phyloP scores from a whole-genome alignment of 2,113 vertebrate genomes.

The Poeciliopsis prolifica region DNA sequence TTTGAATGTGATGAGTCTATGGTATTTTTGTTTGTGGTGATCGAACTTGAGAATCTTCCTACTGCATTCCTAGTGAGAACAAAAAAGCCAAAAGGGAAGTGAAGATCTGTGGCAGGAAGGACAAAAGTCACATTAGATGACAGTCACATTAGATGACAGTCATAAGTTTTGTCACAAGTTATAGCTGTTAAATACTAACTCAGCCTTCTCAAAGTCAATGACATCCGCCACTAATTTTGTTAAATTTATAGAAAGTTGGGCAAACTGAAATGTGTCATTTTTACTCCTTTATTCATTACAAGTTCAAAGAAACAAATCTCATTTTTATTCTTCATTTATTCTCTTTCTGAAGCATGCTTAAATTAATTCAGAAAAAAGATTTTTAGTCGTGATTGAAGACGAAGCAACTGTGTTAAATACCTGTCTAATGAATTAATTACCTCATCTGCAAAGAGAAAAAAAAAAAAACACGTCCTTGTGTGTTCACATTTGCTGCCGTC shows the following conservation, averaged over 20 bases:
- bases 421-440: constrained; percentile 12
- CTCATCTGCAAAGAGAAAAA: neutral
- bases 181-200: too few relatives aligned
- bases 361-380: neutral
- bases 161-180: neutral
- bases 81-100: neutral
- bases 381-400: constrained; percentile 1
- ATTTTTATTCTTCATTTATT: neutral
- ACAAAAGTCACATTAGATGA: neutral
- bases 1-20: too few relatives aligned
- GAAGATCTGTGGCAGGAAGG: neutral
- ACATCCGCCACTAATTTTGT: neutral
- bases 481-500: neutral
- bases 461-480: neutral
- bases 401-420: constrained; percentile 9
- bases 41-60: too few relatives aligned
- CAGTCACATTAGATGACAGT: neutral
- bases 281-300: neutral
- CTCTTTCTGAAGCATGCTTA: neutral
- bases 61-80: too few relatives aligned
- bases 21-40: too few relatives aligned
- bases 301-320: neutral
- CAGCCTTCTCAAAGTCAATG: neutral
- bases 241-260: neutral
- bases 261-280: neutral